Conservation (phyloP, 1,140 invertebrate genomes). For the Arctopsyche grandis region DNA sequence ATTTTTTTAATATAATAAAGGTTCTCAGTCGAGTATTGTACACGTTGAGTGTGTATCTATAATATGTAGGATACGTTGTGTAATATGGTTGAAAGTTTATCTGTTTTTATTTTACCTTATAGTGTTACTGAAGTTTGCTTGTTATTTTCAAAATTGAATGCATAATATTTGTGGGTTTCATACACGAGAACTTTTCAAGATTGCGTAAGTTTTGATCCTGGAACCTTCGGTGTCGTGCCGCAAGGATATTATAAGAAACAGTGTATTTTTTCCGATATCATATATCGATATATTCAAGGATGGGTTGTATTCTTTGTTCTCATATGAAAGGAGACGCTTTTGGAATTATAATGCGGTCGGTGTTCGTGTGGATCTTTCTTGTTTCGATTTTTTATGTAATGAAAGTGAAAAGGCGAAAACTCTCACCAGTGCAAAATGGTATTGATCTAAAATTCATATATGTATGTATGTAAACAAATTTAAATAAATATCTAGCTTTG, state of each 20-base stretch:
- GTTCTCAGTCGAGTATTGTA: too few species aligned
- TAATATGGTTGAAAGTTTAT: background rate
- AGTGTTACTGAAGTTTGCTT: background rate
- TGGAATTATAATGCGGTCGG: constrained; percentile 28
- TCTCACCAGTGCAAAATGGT: too few species aligned
- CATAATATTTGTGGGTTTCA: background rate
- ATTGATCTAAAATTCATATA: too few species aligned
- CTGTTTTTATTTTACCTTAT: background rate
- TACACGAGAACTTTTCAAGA: constrained; percentile 6
- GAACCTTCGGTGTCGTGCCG: background rate
- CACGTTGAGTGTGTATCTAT: too few species aligned
- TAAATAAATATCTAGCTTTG: too few species aligned
- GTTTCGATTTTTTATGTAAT: constrained; percentile 29
- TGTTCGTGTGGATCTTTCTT: background rate
- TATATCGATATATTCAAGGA: constrained; percentile 37
- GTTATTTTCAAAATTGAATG: background rate
- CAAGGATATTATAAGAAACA: background rate
- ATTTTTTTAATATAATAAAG: too few species aligned
- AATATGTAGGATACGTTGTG: too few species aligned
- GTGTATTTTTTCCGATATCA: constrained; percentile 25
- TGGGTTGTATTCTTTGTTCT: constrained; percentile 37
- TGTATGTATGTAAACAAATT: too few species aligned
- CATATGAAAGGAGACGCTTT: constrained; percentile 34
- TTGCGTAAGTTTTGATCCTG: constrained; percentile 11
- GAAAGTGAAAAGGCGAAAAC: background rate